These are phyloP conservation scores for honey bee (Apis mellifera) DNA, from an alignment of 1,140 invertebrate genomes.

Conservation along the genomic window DNA sequence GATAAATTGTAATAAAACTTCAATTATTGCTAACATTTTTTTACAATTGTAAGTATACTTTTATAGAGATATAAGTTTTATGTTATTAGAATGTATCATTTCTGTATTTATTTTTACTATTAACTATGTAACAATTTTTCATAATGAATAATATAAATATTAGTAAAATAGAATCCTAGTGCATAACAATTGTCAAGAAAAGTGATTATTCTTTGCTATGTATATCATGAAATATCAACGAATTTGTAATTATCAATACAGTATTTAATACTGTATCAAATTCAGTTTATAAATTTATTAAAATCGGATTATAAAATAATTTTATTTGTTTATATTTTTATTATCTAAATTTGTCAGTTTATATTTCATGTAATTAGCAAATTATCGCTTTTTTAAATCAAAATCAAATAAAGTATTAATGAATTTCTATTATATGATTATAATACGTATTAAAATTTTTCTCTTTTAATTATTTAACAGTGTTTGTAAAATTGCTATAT, in stretches of 20 bases:
- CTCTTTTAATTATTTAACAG: neutral
- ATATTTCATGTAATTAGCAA: neutral
- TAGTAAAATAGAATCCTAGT: constrained; percentile 36
- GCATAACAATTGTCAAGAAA: constrained; percentile 40
- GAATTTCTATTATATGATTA: constrained; percentile 32
- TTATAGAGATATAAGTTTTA: constrained; percentile 43
- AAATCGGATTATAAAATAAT: constrained; percentile 30
- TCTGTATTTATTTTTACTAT: constrained; percentile 63
- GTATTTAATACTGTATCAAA: constrained; percentile 19
- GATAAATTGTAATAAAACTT: constrained; percentile 61
- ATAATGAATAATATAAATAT: constrained; percentile 37
- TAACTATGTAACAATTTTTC: constrained; percentile 39
- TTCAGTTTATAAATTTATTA: constrained; percentile 36
- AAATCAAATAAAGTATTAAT: constrained; percentile 39
- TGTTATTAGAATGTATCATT: constrained; percentile 47
- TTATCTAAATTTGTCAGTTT: constrained; percentile 47
- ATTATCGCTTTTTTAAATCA: neutral
- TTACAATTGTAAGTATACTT: constrained; percentile 57
- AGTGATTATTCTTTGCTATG: constrained; percentile 45
- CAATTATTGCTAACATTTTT: constrained; percentile 39
- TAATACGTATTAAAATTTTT: constrained; percentile 15
- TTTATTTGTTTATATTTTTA: constrained; percentile 55
- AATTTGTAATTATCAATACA: constrained; percentile 54
- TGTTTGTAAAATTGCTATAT: constrained; percentile 23
- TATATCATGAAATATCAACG: constrained; percentile 60